Evolutionary conservation across 2,797 vertebrate species (phyloP), one percentile per base, ranked within the genome.

Genomic region (Anguilla megastoma): DNA sequence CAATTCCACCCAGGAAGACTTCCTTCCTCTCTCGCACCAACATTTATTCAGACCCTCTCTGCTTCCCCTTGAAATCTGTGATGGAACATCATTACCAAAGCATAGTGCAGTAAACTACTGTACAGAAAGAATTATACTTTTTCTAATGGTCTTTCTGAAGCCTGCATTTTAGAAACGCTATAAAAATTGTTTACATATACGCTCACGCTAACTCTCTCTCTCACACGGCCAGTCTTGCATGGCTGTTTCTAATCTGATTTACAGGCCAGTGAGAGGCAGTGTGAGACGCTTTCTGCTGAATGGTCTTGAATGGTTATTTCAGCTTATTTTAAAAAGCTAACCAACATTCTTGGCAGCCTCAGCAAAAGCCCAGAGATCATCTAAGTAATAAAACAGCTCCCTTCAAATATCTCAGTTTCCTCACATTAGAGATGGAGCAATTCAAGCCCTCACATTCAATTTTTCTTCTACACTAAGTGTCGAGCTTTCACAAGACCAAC

Each of bases 21-120:
- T 85, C 85, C 91, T 93, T 93, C 90, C 89, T 90, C 87, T 89
- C 90, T 89, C 52, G 84, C 54, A n/a, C 41, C 79, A 27, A 24
- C 71, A 3, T 71, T 74, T 87, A 91, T 91, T 88, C 89, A 60
- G 58, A 41, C 58, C 24, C 76, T 90, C 91, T 91, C 90, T 87
- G 84, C 90, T 91, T 92, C 89, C 89, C 90, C 85, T 89, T 90
- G 86, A 80, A 88, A 91, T 79, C 90, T 66, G 89, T 60, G 82
- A 58, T 18, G 56, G 85, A 80, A 91, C 84, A 89, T 85, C 54
- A 86, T 85, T 90, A 91, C 89, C 84, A 50, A 48, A 36, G 2
- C 41, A 9, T 21, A 76, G n/a, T 54, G 41, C n/a, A 84, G 45
- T 58, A 84, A 85, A 60, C 33, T 86, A 87, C 56, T 85, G 66